These are phyloP conservation scores for Apostichopus japonicus DNA, from an alignment of 35 echinoderm and acorn worm species.

Conservation along the genomic window DNA sequence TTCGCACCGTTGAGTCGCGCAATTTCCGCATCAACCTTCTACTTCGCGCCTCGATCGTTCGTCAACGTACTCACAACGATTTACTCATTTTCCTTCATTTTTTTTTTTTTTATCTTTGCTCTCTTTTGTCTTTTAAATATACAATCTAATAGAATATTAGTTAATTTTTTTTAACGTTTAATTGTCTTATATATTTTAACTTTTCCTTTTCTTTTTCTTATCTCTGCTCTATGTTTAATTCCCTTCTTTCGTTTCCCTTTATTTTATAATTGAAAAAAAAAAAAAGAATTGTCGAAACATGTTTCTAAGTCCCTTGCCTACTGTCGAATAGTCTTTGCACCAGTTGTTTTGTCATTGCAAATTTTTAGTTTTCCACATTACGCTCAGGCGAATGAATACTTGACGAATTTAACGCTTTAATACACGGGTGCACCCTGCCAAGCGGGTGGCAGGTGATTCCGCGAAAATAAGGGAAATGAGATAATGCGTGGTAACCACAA, in stretches of 20 bases:
- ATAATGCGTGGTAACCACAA: slow-evolving; percentile 41
- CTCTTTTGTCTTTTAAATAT: background rate
- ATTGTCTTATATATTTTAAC: background rate
- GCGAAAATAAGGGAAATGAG: slow-evolving; percentile 38
- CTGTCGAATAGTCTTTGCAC: slow-evolving; percentile 40
- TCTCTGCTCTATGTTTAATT: background rate
- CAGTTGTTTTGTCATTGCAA: slow-evolving; percentile 20
- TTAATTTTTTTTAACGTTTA: background rate
- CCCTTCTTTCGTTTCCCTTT: background rate
- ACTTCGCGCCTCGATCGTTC: background rate
- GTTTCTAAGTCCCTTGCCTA: slow-evolving; percentile 8
- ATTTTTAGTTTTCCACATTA: slow-evolving; percentile 35
- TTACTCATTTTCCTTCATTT: background rate
- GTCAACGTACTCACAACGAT: background rate
- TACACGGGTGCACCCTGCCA: slow-evolving; percentile 41
- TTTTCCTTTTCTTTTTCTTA: background rate
- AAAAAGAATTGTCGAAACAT: background rate
- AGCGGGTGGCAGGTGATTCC: slow-evolving; percentile 31
- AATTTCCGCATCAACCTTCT: slow-evolving; percentile 41
- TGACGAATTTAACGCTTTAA: slow-evolving; percentile 50
- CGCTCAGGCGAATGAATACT: slow-evolving; percentile 38
- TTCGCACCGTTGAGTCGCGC: slow-evolving; percentile 34
- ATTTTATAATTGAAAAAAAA: slow-evolving; percentile 29
- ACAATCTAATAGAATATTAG: background rate
- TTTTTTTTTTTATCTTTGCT: background rate